Evolutionary conservation across 2,888 invertebrate genomes (phyloP).

Genomic region (Mesoligia furuncula): DNA sequence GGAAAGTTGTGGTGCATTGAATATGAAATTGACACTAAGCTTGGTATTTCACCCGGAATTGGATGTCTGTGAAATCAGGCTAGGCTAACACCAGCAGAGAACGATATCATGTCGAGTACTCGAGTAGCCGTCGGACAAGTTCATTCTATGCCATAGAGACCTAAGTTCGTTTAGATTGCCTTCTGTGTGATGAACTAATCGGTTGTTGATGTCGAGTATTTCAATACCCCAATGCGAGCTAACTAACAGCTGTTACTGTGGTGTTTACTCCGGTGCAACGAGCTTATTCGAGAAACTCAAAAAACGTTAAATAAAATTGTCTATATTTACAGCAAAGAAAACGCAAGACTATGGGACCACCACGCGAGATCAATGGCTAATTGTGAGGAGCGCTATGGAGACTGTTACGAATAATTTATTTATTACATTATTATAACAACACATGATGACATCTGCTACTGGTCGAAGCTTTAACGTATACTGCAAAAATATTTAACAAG

Average conservation of each 20-base stretch:
- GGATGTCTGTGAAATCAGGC: not conserved
- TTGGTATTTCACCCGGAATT: not conserved
- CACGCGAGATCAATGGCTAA: constrained; percentile 72
- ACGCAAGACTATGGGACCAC: constrained; percentile 87
- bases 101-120: not conserved
- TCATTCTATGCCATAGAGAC: not conserved
- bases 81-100: too few relatives aligned
- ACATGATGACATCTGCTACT: constrained; percentile 25
- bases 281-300: not conserved
- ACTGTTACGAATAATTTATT: constrained; percentile 72
- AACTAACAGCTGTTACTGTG: not conserved
- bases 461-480: constrained; percentile 41
- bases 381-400: constrained; percentile 78
- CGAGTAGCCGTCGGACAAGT: not conserved
- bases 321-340: constrained; percentile 79
- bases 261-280: not conserved
- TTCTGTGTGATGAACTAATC: not conserved
- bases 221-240: too few relatives aligned
- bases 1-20: not conserved
- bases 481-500: not conserved
- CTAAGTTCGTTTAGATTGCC: not conserved
- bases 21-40: not conserved
- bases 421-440: not conserved
- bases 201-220: not conserved
- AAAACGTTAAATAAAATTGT: not conserved